These are phyloP conservation scores for Cyphomyrus plagiostoma DNA, from an alignment of 2,113 vertebrate genomes.

Conservation along the genomic window DNA sequence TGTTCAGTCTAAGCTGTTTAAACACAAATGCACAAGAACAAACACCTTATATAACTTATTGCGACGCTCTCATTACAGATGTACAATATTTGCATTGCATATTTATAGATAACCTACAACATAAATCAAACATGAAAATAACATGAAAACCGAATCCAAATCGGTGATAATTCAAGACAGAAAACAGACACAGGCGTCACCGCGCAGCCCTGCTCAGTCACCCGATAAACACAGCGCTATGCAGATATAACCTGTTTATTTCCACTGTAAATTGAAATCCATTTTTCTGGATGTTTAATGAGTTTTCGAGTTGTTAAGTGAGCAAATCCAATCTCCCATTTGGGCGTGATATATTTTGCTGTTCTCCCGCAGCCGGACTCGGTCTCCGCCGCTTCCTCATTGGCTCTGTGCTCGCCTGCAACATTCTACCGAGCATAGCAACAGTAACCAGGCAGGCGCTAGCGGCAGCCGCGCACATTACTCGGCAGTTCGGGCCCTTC, in stretches of 20 bases:
- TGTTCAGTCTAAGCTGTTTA: background rate
- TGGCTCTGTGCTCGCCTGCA: slow-evolving; percentile 55
- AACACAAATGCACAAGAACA: background rate
- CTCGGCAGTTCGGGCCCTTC: slow-evolving; percentile 34
- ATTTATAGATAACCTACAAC: background rate
- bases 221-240: background rate
- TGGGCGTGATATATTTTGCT: slow-evolving; percentile 55
- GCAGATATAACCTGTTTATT: slow-evolving; percentile 10
- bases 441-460: slow-evolving; percentile 63
- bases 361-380: slow-evolving; percentile 49
- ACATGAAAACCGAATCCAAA: background rate
- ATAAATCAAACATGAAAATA: background rate
- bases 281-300: slow-evolving; percentile 37
- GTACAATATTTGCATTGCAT: background rate
- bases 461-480: slow-evolving; percentile 49
- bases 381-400: slow-evolving; percentile 45
- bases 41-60: background rate
- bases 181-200: background rate
- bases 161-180: background rate
- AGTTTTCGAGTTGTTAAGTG: slow-evolving; percentile 55
- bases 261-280: slow-evolving; percentile 10
- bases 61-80: background rate
- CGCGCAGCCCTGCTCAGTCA: background rate
- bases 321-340: slow-evolving; percentile 48
- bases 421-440: slow-evolving; percentile 59